Evolutionary conservation across 2,113 vertebrate species (phyloP).

Genomic region (Brachionichthys hirsutus): DNA sequence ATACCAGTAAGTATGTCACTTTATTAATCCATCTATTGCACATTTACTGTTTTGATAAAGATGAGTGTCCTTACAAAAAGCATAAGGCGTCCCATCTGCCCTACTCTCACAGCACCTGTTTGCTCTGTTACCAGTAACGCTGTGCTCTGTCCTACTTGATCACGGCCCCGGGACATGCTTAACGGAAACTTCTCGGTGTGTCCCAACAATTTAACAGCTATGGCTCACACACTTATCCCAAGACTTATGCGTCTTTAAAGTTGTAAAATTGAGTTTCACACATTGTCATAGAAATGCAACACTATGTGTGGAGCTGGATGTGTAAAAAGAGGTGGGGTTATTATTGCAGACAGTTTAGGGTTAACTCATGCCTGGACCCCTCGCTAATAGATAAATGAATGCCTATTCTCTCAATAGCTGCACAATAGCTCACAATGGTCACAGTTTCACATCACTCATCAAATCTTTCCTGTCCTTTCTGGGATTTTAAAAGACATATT

Average conservation of each 20-base stretch:
- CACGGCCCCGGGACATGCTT: slow-evolving; percentile 20
- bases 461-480: not conserved
- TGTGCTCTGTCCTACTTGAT: slow-evolving; percentile 18
- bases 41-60: no score
- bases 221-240: slow-evolving; percentile 21
- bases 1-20: no score
- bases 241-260: not conserved
- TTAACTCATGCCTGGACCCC: not conserved
- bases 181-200: slow-evolving; percentile 31
- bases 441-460: not conserved
- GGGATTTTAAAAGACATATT: not conserved
- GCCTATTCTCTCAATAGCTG: not conserved
- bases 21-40: no score
- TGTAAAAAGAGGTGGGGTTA: not conserved
- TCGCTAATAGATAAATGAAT: no score
- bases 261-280: slow-evolving; percentile 25
- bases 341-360: not conserved
- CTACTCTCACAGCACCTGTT: slow-evolving; percentile 12
- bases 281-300: slow-evolving; percentile 37
- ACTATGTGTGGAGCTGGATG: not conserved
- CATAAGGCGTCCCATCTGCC: not conserved
- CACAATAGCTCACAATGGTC: not conserved
- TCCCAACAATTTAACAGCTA: slow-evolving; percentile 36
- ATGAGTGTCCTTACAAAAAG: no score
- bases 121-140: slow-evolving; percentile 6